These are phyloP conservation scores for chimpanzee (Pan troglodytes) DNA, from an alignment of 2,113 vertebrate genomes.

Conservation along the genomic window DNA sequence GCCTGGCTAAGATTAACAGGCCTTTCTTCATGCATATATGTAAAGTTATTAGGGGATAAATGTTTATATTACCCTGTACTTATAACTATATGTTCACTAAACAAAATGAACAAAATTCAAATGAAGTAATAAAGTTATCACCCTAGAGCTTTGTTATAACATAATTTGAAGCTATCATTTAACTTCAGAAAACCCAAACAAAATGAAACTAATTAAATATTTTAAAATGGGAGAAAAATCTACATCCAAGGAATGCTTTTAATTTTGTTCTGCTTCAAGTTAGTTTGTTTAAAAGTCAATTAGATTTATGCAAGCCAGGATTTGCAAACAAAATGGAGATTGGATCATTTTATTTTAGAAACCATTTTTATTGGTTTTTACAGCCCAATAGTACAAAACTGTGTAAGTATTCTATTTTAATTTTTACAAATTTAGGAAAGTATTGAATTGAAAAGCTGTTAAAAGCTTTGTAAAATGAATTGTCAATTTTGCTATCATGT, in stretches of 20 bases:
- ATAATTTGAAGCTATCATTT: neutral
- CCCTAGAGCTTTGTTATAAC: neutral
- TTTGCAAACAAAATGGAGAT: slow-evolving; percentile 52
- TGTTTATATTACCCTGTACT: neutral
- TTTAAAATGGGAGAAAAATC: slow-evolving; percentile 58
- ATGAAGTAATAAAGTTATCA: neutral
- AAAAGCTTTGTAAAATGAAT: neutral
- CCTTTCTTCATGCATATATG: neutral
- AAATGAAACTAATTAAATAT: slow-evolving; percentile 49
- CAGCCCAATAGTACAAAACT: neutral
- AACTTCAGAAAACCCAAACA: slow-evolving; percentile 46
- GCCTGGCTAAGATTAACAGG: neutral
- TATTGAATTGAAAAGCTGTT: slow-evolving; percentile 15
- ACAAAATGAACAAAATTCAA: slow-evolving; percentile 34
- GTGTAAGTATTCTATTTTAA: slow-evolving; percentile 29
- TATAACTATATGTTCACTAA: neutral
- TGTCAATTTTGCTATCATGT: slow-evolving; percentile 19
- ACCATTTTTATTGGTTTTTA: slow-evolving; percentile 2
- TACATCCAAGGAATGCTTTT: neutral
- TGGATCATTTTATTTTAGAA: slow-evolving; percentile 35
- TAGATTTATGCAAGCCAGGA: neutral
- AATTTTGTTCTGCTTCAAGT: neutral
- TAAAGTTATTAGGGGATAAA: neutral
- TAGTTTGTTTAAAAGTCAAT: slow-evolving; percentile 61
- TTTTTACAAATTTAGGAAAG: slow-evolving; percentile 35